A percentile compares a stretch with the other conserved stretches of the same genome.
phyloP scores from a whole-genome alignment of 2,888 invertebrate genomes.

The Sminthurides aquaticus region DNA sequence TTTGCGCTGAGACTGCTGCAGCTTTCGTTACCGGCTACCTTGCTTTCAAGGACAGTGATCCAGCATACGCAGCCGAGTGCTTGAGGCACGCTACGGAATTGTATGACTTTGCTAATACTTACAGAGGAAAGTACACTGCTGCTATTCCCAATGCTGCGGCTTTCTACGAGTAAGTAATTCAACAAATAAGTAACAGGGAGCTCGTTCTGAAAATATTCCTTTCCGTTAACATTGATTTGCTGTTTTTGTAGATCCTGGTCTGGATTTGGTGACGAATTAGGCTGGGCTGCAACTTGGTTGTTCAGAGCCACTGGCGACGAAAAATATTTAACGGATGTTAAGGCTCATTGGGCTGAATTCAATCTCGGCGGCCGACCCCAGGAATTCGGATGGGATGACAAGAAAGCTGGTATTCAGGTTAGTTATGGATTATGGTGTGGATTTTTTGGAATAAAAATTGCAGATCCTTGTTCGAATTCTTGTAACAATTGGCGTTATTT shows the following conservation, averaged over 20 bases:
- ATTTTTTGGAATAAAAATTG: too few relatives aligned
- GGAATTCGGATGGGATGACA: constrained; percentile 54
- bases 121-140: constrained; percentile 52
- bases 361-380: constrained; percentile 50
- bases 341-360: constrained; percentile 50
- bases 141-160: constrained; percentile 49
- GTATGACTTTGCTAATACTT: constrained; percentile 51
- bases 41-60: constrained; percentile 48
- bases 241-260: constrained; percentile 47
- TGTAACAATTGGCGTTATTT: too few relatives aligned
- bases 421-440: too few relatives aligned
- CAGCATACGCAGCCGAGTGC: constrained; percentile 48
- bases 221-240: neutral
- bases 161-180: constrained; percentile 31
- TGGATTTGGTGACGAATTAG: constrained; percentile 54
- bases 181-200: neutral
- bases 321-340: constrained; percentile 51
- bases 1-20: constrained; percentile 57
- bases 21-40: constrained; percentile 54
- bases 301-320: constrained; percentile 52
- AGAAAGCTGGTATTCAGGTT: constrained; percentile 53
- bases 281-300: constrained; percentile 55
- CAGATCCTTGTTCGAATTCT: too few relatives aligned
- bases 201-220: neutral
- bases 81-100: constrained; percentile 52